phyloP scores from a whole-genome alignment of 2,797 vertebrate species.

The Pterois miles region DNA sequence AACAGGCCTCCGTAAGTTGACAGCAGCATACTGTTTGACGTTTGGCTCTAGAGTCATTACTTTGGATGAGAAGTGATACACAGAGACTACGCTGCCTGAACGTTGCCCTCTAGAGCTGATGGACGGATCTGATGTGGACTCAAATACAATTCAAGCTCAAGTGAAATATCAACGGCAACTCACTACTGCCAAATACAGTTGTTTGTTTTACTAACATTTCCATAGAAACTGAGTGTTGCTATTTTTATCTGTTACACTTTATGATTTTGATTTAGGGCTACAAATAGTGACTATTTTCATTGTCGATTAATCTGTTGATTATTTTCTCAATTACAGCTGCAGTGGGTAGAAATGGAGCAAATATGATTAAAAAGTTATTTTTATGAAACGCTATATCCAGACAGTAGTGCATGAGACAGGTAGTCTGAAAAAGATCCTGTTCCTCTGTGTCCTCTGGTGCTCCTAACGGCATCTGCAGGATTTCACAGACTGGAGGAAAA shows the following conservation, averaged over 20 bases:
- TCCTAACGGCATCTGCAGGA: too few relatives aligned
- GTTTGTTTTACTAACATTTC: neutral
- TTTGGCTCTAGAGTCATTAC: constrained; percentile 51
- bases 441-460: too few relatives aligned
- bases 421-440: too few relatives aligned
- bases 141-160: neutral
- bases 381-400: too few relatives aligned
- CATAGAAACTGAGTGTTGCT: neutral
- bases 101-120: constrained; percentile 61
- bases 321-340: too few relatives aligned
- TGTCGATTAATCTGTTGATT: too few relatives aligned
- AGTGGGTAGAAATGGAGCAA: too few relatives aligned
- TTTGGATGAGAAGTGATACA: constrained; percentile 15
- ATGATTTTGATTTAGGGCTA: too few relatives aligned
- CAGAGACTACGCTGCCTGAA: constrained; percentile 1
- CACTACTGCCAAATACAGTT: neutral
- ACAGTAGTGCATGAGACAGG: too few relatives aligned
- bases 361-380: too few relatives aligned
- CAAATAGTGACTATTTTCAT: neutral
- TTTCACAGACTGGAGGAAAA: too few relatives aligned
- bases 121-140: neutral
- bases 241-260: neutral
- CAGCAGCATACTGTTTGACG: constrained; percentile 56
- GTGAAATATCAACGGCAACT: neutral
- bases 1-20: constrained; percentile 41